Percentiles rank a stretch among this genome's conserved stretches.
Evolutionary conservation across 1,140 invertebrate species (phyloP).

Genomic region (Uloborus diversus): DNA sequence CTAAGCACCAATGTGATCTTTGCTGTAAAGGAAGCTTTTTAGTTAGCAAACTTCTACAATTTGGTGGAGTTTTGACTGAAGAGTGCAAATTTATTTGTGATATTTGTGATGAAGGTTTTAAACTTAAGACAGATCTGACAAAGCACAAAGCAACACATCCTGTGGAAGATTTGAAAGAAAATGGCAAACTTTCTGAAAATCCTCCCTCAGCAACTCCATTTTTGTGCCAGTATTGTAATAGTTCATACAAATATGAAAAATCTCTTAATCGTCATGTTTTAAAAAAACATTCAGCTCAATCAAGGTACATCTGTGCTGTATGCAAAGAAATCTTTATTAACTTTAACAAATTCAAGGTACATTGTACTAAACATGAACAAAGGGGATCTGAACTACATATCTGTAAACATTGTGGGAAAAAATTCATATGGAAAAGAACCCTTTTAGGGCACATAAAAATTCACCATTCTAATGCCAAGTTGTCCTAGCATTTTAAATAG

Average conservation of each 20-base stretch:
- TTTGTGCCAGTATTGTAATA: not conserved
- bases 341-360: not conserved
- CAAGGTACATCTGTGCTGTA: not conserved
- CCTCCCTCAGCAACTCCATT: not conserved
- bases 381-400: not conserved
- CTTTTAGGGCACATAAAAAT: not conserved
- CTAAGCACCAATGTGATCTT: conserved; percentile 11
- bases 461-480: no score
- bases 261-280: not conserved
- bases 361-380: not conserved
- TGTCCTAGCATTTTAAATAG: no score
- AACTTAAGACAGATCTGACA: not conserved
- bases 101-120: conserved; percentile 9
- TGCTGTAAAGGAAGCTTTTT: conserved; percentile 25
- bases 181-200: no score
- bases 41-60: conserved; percentile 13
- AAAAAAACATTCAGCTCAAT: not conserved
- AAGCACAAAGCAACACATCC: conserved; percentile 1
- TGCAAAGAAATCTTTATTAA: not conserved
- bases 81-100: conserved; percentile 16
- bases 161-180: no score
- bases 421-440: not conserved
- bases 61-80: conserved; percentile 21
- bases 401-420: not conserved
- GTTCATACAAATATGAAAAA: not conserved